These are phyloP conservation scores for Perodicticus potto DNA, from an alignment of 2,797 vertebrate species.

Conservation along the genomic window DNA sequence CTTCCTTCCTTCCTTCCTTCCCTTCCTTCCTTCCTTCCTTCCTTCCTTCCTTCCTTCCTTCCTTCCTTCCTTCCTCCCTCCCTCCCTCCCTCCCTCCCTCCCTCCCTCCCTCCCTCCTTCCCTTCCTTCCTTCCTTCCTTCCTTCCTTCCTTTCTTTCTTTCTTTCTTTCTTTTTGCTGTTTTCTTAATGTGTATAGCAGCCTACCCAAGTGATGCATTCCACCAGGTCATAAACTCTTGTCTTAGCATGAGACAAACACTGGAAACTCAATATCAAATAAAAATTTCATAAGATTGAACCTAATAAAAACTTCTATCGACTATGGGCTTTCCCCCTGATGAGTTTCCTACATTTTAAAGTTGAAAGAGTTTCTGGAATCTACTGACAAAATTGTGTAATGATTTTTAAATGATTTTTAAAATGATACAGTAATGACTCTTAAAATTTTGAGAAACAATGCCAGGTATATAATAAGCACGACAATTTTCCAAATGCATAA, in stretches of 20 bases:
- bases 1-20: too few species aligned
- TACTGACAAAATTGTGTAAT: not conserved
- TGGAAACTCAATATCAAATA: not conserved
- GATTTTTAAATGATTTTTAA: not conserved
- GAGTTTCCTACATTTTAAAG: not conserved
- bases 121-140: too few species aligned
- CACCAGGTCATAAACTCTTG: not conserved
- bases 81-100: too few species aligned
- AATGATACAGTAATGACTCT: not conserved
- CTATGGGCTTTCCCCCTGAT: fast-evolving
- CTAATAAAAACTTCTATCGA: not conserved
- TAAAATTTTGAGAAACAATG: not conserved
- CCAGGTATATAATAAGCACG: fast-evolving
- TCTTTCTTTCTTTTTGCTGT: too few species aligned
- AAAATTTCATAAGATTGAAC: not conserved
- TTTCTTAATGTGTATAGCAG: not conserved
- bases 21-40: too few species aligned
- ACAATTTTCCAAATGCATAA: not conserved
- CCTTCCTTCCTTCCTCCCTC: too few species aligned
- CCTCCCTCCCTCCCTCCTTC: too few species aligned
- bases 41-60: too few species aligned
- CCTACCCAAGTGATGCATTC: fast-evolving
- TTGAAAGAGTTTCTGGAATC: not conserved
- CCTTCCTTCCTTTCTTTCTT: too few species aligned
- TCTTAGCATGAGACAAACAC: not conserved